Evolutionary conservation across 2,888 invertebrate species (phyloP).

Genomic region (Gerris lacustris): DNA sequence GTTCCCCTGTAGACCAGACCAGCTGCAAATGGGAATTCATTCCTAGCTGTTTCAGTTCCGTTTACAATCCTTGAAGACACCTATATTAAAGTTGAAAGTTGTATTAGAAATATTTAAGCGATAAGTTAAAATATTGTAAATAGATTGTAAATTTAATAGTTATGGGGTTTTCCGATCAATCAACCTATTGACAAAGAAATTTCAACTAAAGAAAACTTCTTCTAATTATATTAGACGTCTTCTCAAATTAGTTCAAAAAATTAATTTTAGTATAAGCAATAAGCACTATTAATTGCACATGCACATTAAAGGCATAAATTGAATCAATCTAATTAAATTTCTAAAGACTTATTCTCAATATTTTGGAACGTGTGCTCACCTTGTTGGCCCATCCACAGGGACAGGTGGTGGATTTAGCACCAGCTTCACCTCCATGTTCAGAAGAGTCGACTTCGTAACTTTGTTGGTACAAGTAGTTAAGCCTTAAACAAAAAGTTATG

Average conservation of each 20-base stretch:
- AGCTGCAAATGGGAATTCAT: constrained; percentile 5
- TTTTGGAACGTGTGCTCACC: not conserved
- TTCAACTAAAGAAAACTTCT: too few species aligned
- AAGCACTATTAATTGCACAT: too few species aligned
- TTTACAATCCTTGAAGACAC: not conserved
- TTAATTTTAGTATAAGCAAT: too few species aligned
- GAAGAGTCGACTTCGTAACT: constrained; percentile 2
- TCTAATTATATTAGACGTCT: too few species aligned
- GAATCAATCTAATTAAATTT: too few species aligned
- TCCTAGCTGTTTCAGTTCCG: not conserved
- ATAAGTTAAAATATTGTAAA: not conserved
- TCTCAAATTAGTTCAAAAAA: too few species aligned
- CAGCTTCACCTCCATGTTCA: constrained; percentile 4
- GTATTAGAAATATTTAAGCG: too few species aligned
- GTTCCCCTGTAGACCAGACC: not conserved
- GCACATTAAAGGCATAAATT: too few species aligned
- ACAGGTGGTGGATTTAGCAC: not conserved
- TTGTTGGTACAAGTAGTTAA: not conserved
- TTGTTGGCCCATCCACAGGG: constrained; percentile 13
- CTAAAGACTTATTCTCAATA: too few species aligned
- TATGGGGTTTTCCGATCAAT: not conserved
- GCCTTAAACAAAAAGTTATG: not conserved
- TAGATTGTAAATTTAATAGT: not conserved
- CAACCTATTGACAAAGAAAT: too few species aligned
- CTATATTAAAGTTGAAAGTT: not conserved